A percentile compares a stretch with the other conserved stretches of the same genome.
Evolutionary conservation across 2,113 vertebrate genomes (phyloP).

Genomic region (Orycteropus afer): DNA sequence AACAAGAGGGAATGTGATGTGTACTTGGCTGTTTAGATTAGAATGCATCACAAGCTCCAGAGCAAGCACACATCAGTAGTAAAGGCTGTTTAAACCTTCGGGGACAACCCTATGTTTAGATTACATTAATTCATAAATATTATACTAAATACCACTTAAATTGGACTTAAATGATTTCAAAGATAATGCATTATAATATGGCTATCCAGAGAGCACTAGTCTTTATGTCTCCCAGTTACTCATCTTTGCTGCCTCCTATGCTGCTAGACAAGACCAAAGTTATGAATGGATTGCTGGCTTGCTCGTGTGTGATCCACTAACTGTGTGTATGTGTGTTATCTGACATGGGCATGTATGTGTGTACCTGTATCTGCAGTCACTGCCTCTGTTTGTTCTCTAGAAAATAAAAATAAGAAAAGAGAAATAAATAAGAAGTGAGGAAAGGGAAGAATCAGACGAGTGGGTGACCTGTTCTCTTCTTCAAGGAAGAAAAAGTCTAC

Average conservation of each 20-base stretch:
- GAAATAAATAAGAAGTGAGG: slow-evolving; percentile 62
- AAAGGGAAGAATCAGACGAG: slow-evolving; percentile 45
- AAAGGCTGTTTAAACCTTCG: slow-evolving; percentile 83
- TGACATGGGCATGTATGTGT: neutral
- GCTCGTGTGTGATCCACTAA: slow-evolving; percentile 81
- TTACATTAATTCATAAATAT: slow-evolving; percentile 91
- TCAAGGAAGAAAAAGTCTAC: slow-evolving; percentile 64
- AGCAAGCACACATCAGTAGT: slow-evolving; percentile 79
- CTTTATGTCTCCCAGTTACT: slow-evolving; percentile 87
- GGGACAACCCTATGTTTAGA: slow-evolving; percentile 87
- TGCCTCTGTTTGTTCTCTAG: slow-evolving; percentile 65
- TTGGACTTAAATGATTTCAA: slow-evolving; percentile 89
- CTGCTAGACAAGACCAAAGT: slow-evolving; percentile 83
- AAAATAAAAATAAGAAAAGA: slow-evolving; percentile 49
- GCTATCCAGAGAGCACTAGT: slow-evolving; percentile 89
- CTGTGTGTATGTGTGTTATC: neutral
- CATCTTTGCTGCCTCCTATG: slow-evolving; percentile 83
- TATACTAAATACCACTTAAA: slow-evolving; percentile 90
- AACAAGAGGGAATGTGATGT: slow-evolving; percentile 79
- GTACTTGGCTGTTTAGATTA: slow-evolving; percentile 83
- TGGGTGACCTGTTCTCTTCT: slow-evolving; percentile 57
- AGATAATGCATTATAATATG: slow-evolving; percentile 89
- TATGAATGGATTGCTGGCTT: slow-evolving; percentile 86
- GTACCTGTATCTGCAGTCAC: slow-evolving; percentile 60
- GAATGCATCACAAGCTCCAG: slow-evolving; percentile 75